phyloP scores from a whole-genome alignment of 2,797 vertebrate genomes.

The Agapornis canus region DNA sequence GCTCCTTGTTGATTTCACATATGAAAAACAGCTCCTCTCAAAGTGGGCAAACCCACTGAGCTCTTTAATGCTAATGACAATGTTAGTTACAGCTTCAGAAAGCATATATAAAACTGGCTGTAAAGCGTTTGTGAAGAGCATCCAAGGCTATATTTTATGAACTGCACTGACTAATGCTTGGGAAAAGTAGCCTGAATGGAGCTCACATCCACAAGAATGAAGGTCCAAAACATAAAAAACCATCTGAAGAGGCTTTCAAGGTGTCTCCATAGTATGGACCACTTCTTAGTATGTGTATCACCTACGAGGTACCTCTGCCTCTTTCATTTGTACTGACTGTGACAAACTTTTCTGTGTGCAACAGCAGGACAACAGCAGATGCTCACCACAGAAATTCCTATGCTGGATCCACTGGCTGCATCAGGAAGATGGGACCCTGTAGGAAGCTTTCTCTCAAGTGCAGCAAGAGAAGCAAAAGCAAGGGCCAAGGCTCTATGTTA shows the following conservation, averaged over 20 bases:
- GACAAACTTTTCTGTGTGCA: neutral
- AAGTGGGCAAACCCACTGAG: neutral
- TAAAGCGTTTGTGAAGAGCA: neutral
- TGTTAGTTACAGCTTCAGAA: neutral
- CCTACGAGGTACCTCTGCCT: neutral
- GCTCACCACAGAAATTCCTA: neutral
- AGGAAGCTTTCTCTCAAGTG: neutral
- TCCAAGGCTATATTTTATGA: neutral
- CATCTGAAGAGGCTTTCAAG: neutral
- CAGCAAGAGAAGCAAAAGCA: neutral
- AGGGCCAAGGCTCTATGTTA: neutral
- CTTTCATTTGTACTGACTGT: neutral
- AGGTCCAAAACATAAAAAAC: neutral
- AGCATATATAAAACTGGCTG: neutral
- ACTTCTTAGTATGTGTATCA: accelerated
- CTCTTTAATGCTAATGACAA: neutral
- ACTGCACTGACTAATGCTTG: neutral
- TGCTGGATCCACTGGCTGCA: neutral
- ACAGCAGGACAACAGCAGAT: neutral
- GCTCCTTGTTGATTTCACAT: neutral
- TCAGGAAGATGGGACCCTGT: neutral
- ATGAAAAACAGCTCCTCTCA: neutral
- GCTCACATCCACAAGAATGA: neutral
- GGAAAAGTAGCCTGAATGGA: neutral
- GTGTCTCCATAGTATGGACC: neutral